Evolutionary conservation across 64 coral and sea anemone species (phyloP).

Genomic region (Pocillopora verrucosa): DNA sequence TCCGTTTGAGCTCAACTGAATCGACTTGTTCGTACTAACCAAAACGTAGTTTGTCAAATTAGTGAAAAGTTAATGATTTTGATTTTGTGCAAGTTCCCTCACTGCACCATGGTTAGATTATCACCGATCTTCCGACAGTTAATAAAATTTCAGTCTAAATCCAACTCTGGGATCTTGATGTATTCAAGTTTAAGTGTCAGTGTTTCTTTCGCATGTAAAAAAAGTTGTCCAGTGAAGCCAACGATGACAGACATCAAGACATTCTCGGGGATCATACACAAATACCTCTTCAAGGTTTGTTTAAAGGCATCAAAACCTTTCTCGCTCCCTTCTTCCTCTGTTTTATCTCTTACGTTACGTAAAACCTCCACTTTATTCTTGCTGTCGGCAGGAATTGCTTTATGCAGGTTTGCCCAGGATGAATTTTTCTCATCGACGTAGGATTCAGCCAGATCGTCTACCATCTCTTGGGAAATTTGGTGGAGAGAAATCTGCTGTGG

Average conservation of each 20-base stretch:
- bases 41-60: too few species aligned
- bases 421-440: neutral
- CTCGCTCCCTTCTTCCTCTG: neutral
- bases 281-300: neutral
- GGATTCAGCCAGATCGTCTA: neutral
- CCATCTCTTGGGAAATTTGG: neutral
- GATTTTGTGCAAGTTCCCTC: too few species aligned
- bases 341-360: neutral
- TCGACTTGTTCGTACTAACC: too few species aligned
- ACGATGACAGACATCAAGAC: neutral
- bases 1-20: too few species aligned
- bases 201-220: neutral
- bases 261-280: neutral
- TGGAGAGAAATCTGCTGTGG: neutral
- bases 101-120: neutral
- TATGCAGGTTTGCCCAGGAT: constrained; percentile 13
- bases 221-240: neutral
- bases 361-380: neutral
- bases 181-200: constrained; percentile 1
- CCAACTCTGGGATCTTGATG: constrained; percentile 8
- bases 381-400: constrained; percentile 9
- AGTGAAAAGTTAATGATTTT: too few species aligned
- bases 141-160: neutral
- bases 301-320: neutral
- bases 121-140: neutral